phyloP scores from a whole-genome alignment of 2,888 invertebrate species.

The Sphaeridia pumilis region DNA sequence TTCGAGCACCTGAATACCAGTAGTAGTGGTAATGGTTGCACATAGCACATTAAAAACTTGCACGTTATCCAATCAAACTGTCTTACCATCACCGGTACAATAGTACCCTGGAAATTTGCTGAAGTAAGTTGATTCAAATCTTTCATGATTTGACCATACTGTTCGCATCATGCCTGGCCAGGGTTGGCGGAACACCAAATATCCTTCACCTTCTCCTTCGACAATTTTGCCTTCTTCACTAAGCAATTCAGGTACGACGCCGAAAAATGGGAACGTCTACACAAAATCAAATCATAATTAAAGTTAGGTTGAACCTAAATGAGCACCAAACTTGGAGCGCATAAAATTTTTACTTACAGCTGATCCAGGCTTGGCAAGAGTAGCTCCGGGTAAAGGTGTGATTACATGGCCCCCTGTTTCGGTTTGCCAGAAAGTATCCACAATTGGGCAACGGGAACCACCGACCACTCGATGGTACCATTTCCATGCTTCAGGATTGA shows the following conservation, averaged over 20 bases:
- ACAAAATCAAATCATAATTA: too few relatives aligned
- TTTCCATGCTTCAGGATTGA: slow-evolving; percentile 95
- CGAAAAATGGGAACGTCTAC: slow-evolving; percentile 93
- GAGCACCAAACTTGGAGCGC: too few relatives aligned
- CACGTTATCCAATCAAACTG: neutral
- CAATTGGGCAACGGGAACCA: slow-evolving; percentile 71
- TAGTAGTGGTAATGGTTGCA: too few relatives aligned
- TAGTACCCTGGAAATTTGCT: slow-evolving; percentile 93
- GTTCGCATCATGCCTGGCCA: slow-evolving; percentile 99
- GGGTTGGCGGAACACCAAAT: slow-evolving; percentile 81
- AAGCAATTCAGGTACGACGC: slow-evolving; percentile 75
- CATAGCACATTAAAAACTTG: too few relatives aligned
- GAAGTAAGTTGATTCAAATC: slow-evolving; percentile 87
- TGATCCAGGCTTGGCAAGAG: slow-evolving; percentile 94
- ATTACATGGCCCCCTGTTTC: slow-evolving; percentile 98
- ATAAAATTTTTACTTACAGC: slow-evolving; percentile 57
- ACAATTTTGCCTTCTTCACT: slow-evolving; percentile 77
- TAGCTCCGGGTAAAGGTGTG: slow-evolving; percentile 89
- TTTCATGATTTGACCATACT: slow-evolving; percentile 77
- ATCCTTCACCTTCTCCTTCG: slow-evolving; percentile 83
- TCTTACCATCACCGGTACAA: slow-evolving; percentile 90
- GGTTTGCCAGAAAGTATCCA: slow-evolving; percentile 99
- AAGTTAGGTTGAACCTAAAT: too few relatives aligned
- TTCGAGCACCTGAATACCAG: slow-evolving; percentile 57
- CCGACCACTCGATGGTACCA: slow-evolving; percentile 87